A percentile compares a stretch with the other conserved stretches of the same genome.
Evolutionary conservation across 2,797 vertebrate species (phyloP).

Genomic region (Iguana delicatissima): DNA sequence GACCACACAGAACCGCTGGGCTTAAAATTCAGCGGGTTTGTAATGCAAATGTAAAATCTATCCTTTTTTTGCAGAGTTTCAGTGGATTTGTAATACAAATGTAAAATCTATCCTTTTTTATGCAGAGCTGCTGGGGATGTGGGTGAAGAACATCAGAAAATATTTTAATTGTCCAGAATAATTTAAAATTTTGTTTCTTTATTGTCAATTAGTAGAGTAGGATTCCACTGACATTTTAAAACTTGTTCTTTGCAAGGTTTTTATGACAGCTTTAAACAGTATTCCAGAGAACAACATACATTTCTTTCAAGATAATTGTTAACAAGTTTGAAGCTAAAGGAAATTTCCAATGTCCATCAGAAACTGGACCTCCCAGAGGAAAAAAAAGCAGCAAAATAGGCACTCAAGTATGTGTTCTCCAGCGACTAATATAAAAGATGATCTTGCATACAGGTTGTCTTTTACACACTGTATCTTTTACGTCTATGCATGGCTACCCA

Average conservation of each 20-base stretch:
- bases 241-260: conserved; percentile 29
- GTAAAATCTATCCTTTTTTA: too few species aligned
- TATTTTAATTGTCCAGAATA: conserved; percentile 37
- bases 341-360: background rate
- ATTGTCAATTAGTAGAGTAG: background rate
- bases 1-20: background rate
- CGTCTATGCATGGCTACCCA: background rate
- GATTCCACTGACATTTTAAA: conserved; percentile 40
- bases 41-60: too few species aligned
- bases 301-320: background rate
- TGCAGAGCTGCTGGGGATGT: conserved; percentile 24
- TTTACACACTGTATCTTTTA: background rate
- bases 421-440: rapidly evolving
- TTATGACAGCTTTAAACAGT: conserved; percentile 49
- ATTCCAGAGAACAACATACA: conserved; percentile 6
- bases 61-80: background rate
- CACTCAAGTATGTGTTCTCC: background rate
- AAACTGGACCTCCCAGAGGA: background rate
- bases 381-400: background rate
- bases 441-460: background rate
- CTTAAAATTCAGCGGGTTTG: background rate
- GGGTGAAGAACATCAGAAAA: conserved; percentile 50
- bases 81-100: background rate
- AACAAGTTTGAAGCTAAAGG: conserved; percentile 13
- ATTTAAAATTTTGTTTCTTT: conserved; percentile 49